Conservation (phyloP, 92 coral and sea anemone species). For the Plumapathes pennacea region DNA sequence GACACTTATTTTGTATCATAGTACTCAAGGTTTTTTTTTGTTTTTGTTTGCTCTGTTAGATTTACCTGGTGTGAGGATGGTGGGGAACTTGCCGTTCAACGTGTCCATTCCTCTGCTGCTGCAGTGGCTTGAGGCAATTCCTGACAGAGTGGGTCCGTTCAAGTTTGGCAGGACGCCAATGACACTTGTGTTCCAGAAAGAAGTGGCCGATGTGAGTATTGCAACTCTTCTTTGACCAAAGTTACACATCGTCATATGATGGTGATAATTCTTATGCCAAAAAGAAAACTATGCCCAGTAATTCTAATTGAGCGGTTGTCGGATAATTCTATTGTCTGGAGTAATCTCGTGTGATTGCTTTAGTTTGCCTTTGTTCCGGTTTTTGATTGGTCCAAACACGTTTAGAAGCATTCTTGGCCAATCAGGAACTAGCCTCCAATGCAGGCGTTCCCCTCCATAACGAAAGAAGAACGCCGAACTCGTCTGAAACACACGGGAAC, state of each 20-base stretch:
- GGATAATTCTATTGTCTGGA: too few species aligned
- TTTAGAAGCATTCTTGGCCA: too few species aligned
- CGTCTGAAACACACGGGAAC: too few species aligned
- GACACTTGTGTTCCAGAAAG: conserved; percentile 95
- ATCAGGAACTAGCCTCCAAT: too few species aligned
- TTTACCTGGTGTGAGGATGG: conserved; percentile 90
- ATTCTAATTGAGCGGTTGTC: neutral
- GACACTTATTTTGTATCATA: neutral
- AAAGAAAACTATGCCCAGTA: neutral
- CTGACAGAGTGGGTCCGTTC: conserved; percentile 89
- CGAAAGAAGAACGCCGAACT: too few species aligned
- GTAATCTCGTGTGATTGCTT: too few species aligned
- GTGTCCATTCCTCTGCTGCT: conserved; percentile 95
- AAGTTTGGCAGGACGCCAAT: conserved; percentile 91
- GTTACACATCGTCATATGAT: too few species aligned
- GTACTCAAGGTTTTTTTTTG: neutral
- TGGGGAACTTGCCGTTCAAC: conserved; percentile 92
- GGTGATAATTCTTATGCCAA: neutral
- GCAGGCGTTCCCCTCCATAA: too few species aligned
- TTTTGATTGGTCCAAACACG: too few species aligned
- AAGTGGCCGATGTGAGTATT: conserved; percentile 86
- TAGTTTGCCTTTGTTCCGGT: too few species aligned
- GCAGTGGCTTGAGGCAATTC: conserved; percentile 95
- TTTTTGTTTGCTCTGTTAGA: conserved; percentile 24
- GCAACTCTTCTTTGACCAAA: too few species aligned